A percentile compares a stretch with the other conserved stretches of the same genome.
Evolutionary conservation across 2,888 invertebrate species (phyloP).

Genomic region (Limnephilus lunatus): DNA sequence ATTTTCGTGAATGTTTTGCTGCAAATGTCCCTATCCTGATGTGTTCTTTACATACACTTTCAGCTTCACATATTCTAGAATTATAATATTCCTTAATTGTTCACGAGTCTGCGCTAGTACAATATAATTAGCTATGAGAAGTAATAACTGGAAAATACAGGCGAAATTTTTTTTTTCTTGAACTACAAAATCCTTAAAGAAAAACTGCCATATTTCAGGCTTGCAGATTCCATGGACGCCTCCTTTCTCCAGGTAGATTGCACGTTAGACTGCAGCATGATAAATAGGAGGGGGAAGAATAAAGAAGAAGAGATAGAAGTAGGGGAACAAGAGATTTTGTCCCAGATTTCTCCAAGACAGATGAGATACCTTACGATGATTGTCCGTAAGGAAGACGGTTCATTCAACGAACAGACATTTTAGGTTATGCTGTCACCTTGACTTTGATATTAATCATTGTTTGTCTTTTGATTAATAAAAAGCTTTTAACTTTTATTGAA

Average conservation of each 20-base stretch:
- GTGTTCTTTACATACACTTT: no score
- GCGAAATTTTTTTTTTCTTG: no score
- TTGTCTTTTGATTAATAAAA: background rate
- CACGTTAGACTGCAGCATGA: background rate
- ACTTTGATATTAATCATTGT: background rate
- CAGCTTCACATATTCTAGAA: no score
- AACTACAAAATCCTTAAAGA: no score
- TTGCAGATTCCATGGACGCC: background rate
- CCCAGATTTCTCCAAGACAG: background rate
- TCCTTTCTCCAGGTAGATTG: background rate
- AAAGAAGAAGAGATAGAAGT: background rate
- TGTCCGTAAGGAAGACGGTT: background rate
- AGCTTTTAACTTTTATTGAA: background rate
- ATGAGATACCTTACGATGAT: background rate
- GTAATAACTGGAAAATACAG: no score
- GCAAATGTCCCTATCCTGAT: no score
- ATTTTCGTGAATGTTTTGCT: no score
- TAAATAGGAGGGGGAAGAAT: background rate
- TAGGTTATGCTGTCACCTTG: background rate
- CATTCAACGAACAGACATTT: background rate
- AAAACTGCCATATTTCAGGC: no score
- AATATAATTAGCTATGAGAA: no score
- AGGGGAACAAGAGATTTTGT: conserved; percentile 2
- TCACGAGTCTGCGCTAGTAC: no score
- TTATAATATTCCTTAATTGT: no score